These are phyloP conservation scores for Nycticryphes semicollaris DNA, from an alignment of 2,113 vertebrate species.

Conservation along the genomic window DNA sequence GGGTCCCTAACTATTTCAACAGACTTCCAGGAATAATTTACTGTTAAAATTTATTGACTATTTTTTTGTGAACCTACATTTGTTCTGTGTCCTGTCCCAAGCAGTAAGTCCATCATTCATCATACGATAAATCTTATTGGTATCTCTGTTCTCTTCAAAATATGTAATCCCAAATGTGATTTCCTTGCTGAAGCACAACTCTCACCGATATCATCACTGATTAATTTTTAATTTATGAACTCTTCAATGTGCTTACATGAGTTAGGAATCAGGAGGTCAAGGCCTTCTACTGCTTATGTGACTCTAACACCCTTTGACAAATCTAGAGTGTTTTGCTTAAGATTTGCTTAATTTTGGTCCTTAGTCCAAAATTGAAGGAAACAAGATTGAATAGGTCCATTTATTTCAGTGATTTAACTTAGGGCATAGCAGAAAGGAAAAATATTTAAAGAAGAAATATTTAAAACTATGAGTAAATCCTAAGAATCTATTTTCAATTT, in stretches of 20 bases:
- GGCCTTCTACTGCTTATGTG: not conserved
- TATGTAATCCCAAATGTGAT: not conserved
- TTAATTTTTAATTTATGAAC: not conserved
- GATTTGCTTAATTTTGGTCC: not conserved
- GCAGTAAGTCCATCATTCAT: not conserved
- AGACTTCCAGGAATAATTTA: not conserved
- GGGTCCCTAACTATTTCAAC: not conserved
- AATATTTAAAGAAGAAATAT: not conserved
- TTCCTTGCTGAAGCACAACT: not conserved
- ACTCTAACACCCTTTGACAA: not conserved
- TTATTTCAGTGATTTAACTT: not conserved
- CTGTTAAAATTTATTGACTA: not conserved
- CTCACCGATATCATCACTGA: not conserved
- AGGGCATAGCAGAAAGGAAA: not conserved
- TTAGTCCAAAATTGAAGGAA: not conserved
- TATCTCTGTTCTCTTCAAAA: not conserved
- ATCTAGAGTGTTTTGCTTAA: not conserved
- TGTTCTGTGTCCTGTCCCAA: not conserved
- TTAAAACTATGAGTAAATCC: not conserved
- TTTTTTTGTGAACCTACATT: not conserved
- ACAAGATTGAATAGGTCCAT: not conserved
- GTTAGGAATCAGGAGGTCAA: not conserved
- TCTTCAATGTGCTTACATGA: not conserved
- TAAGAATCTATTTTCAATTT: not conserved
- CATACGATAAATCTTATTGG: not conserved